Evolutionary conservation across 2,113 vertebrate species (phyloP), one percentile per base, ranked within the genome.

Genomic region (Oryzias curvinotus): DNA sequence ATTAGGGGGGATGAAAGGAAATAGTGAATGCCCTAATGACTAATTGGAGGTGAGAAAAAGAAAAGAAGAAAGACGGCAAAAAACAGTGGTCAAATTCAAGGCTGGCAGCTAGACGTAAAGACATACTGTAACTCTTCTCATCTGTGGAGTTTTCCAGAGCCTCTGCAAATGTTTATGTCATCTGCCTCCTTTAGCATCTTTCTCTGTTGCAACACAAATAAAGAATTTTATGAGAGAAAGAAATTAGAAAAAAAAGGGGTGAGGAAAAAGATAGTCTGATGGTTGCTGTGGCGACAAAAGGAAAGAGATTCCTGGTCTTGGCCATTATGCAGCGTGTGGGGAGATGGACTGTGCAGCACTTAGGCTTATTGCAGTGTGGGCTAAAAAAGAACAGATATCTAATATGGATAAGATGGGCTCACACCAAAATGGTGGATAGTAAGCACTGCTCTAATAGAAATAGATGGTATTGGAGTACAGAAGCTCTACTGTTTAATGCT

Each of bases 301-400:
- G 70, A 65, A 59, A 81, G 79, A 68, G 68, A 82, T 86, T 85
- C 69, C 71, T 82, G 71, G 77, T 83, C 74, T 85, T 75, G 14
- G 77, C 81, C 84, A 88, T 88, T 85, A 86, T 65, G 44, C 68
- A 77, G 71, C 46, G 69, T 83, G 78, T 72, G 64, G 68, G 73
- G 71, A 79, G 83, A 78, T 71, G 82, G 80, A 84, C 76, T 69
- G 68, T 67, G 73, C 69, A 81, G 80, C 78, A 85, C 78, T 87
- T 87, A 80, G 60, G 73, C 83, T 81, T 87, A 87, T 88, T 86
- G 86, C 82, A 85, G 74, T 80, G 81, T 84, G 68, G 75, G 77
- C 74, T 78, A 68, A 72, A 83, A 72, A 70, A 55, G 78, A 75
- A 61, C 57, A 79, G 77, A 83, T 81, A 79, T 85, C 71, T 81